Conservation (phyloP, 2,797 vertebrate genomes). For the Sphaeramia orbicularis region DNA sequence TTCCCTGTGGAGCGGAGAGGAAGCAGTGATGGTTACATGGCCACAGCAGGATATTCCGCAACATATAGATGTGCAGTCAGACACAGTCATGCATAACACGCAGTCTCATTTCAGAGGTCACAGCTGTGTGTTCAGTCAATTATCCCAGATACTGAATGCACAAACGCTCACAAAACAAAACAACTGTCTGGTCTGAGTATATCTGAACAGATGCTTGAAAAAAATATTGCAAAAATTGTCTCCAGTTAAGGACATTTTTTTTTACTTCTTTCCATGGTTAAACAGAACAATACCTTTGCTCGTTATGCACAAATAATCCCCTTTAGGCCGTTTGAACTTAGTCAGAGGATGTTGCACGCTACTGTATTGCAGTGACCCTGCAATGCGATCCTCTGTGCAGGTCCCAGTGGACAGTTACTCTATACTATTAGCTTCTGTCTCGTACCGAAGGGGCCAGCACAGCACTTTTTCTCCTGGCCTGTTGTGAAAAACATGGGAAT, state of each 20-base stretch:
- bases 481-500: constrained; percentile 71
- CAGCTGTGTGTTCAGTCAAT: constrained; percentile 75
- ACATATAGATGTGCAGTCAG: constrained; percentile 43
- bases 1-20: constrained; percentile 34
- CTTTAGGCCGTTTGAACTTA: constrained; percentile 34
- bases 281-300: constrained; percentile 4
- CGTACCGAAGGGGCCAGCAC: constrained; percentile 67
- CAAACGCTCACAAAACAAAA: constrained; percentile 57
- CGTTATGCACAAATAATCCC: constrained; percentile 16
- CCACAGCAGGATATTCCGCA: constrained; percentile 48
- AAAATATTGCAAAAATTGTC: neutral
- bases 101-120: constrained; percentile 52
- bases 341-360: constrained; percentile 63
- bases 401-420: constrained; percentile 73
- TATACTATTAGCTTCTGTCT: constrained; percentile 69
- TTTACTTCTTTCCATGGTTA: constrained; percentile 2
- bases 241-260: neutral
- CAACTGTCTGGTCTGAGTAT: constrained; percentile 49
- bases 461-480: constrained; percentile 73
- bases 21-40: constrained; percentile 44
- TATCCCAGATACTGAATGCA: constrained; percentile 67
- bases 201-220: constrained; percentile 51
- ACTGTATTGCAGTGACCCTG: constrained; percentile 79
- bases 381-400: constrained; percentile 75
- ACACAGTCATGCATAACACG: constrained; percentile 6